Base-by-base conservation (phyloP, 2,888 invertebrate genomes). In the Temnothorax unifasciatus region DNA sequence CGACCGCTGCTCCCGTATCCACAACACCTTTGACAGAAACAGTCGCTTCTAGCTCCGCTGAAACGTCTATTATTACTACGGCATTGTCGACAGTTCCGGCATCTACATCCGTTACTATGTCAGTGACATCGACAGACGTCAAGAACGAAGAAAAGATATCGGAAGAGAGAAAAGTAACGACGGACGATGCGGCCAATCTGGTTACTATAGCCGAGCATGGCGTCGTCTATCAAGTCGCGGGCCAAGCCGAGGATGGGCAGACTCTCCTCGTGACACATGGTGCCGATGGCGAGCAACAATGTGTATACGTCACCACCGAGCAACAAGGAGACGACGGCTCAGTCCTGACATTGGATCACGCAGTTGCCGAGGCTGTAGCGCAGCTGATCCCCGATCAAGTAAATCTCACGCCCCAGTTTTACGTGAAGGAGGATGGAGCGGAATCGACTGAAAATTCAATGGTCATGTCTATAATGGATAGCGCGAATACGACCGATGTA, bases 191-290 rank as follows among this genome's bases (percentile, higher is more conserved):
- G 79, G 96, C 96, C 44, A 96, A 96, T 85, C 97, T 98, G 21
- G 96, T 98, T 86, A 96, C 98, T 92, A 97, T 98, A 59, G 97
- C 97, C 0, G 98, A 98, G 90, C 98, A 98, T 92, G 98, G 98
- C n/a, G 97, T 97, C 0, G 96, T 97, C 13, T 97, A 97, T 93
- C 97, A 97, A 95, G 97, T 97, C 47, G 97, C 97, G 0, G 97
- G 98, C n/a, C 97, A 98, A 92, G 97, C 97, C 90, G 97, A 97
- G 88, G 97, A 97, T 64, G 97, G 97, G 0, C 97, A 97, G 93
- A 97, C 97, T 0, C 95, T 97, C 85, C 94, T 97, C 68, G 97
- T 97, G 66, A 97, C 97, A 2, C 97, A 97, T 85, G 97, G 97
- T 8, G 97, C 96, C 0, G 97, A 97, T 87, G 97, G 97, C 0